Evolutionary conservation across 53 echinoderm and acorn worm genomes (phyloP).

Genomic region (Holothuria scabra): DNA sequence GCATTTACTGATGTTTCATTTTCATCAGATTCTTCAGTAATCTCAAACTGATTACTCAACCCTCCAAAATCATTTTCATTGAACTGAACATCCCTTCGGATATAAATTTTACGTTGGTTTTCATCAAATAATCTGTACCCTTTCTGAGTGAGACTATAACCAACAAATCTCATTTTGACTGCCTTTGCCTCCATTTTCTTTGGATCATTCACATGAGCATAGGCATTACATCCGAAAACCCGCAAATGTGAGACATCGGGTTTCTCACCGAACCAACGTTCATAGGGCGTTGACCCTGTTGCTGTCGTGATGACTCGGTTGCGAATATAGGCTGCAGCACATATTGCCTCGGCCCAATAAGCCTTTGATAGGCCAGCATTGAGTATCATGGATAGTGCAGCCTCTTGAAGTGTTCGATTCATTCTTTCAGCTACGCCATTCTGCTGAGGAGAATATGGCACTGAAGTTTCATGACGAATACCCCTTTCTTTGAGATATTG

Average conservation of each 20-base stretch:
- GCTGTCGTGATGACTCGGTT: constrained; percentile 13
- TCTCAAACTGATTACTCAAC: too few species aligned
- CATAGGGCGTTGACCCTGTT: constrained; percentile 8
- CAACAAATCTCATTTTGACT: neutral
- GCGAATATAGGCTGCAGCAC: neutral
- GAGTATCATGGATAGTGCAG: constrained; percentile 1
- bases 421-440: too few species aligned
- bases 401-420: too few species aligned
- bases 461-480: neutral
- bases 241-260: neutral
- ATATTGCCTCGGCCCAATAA: neutral
- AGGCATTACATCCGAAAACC: neutral
- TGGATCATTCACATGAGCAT: neutral
- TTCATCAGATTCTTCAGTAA: too few species aligned
- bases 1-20: too few species aligned
- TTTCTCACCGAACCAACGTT: neutral
- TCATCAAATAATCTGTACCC: too few species aligned
- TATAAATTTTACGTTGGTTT: too few species aligned
- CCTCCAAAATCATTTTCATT: too few species aligned
- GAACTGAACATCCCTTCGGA: too few species aligned
- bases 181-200: neutral
- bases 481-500: neutral
- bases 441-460: neutral
- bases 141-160: constrained; percentile 8
- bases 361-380: neutral